phyloP scores from a whole-genome alignment of 2,113 vertebrate species.

The Fukomys damarensis region DNA sequence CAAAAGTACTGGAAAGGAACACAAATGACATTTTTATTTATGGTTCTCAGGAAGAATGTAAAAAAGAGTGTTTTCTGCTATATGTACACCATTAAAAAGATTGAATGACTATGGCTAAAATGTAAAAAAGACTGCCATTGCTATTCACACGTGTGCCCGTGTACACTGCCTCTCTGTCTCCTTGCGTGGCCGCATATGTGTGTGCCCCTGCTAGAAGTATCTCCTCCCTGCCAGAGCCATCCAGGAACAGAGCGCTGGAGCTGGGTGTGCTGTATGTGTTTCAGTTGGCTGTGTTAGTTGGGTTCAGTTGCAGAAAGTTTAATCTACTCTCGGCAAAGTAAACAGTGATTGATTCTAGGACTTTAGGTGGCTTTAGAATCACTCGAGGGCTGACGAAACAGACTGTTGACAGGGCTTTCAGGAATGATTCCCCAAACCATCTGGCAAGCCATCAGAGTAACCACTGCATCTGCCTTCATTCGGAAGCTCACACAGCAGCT shows the following conservation, averaged over 20 bases:
- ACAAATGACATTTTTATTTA: slow-evolving; percentile 19
- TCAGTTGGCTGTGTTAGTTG: background rate
- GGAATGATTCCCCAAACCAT: background rate
- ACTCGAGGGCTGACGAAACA: background rate
- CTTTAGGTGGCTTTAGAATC: slow-evolving; percentile 26
- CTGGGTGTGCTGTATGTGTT: background rate
- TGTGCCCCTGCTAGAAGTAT: background rate
- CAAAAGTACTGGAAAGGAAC: slow-evolving; percentile 42
- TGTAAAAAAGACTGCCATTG: background rate
- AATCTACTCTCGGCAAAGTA: background rate
- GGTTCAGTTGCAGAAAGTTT: background rate
- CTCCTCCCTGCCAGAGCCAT: background rate
- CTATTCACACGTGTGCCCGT: background rate
- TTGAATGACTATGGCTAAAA: background rate
- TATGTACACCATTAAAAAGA: background rate
- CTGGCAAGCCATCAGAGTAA: background rate
- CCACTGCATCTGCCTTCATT: background rate
- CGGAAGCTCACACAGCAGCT: background rate
- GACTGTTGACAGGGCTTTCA: background rate
- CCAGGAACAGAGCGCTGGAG: too few species aligned
- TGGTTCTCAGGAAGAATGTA: background rate
- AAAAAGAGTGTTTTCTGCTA: background rate
- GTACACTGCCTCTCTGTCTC: background rate
- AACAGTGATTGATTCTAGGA: slow-evolving; percentile 24
- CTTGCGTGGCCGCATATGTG: background rate